phyloP scores from a whole-genome alignment of 2,888 invertebrate species.

The Linnaemya tessellans region DNA sequence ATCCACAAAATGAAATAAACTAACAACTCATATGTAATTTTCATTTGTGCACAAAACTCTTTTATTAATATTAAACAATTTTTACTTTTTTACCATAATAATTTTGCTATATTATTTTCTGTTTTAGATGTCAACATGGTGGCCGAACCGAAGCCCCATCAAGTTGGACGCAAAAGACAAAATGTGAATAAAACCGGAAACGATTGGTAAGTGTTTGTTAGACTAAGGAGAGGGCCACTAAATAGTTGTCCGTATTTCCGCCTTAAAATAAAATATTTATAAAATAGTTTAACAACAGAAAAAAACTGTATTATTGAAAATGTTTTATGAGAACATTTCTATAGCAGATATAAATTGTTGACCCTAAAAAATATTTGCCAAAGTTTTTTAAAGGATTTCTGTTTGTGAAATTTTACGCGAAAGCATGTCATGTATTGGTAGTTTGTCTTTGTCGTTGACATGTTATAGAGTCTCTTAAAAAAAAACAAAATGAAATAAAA shows the following conservation, averaged over 20 bases:
- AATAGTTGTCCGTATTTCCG: not conserved
- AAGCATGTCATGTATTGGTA: constrained; percentile 67
- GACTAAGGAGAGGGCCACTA: not conserved
- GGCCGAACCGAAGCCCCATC: constrained; percentile 88
- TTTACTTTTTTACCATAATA: constrained; percentile 26
- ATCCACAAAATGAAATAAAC: constrained; percentile 52
- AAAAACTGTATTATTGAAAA: too few relatives aligned
- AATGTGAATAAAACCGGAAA: constrained; percentile 86
- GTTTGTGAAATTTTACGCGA: constrained; percentile 65
- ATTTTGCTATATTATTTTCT: constrained; percentile 47
- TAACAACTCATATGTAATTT: constrained; percentile 66
- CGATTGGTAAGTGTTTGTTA: constrained; percentile 84
- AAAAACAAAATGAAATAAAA: constrained; percentile 12
- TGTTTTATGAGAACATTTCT: constrained; percentile 31
- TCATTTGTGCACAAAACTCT: constrained; percentile 49
- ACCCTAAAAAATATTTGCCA: constrained; percentile 40
- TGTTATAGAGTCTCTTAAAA: constrained; percentile 39
- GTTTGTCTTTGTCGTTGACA: constrained; percentile 56
- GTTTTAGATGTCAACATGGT: constrained; percentile 88
- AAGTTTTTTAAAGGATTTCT: constrained; percentile 44
- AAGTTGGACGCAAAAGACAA: constrained; percentile 86
- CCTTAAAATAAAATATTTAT: constrained; percentile 25
- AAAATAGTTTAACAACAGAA: constrained; percentile 45
- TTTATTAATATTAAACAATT: constrained; percentile 62
- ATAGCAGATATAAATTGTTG: constrained; percentile 62